A percentile compares a stretch with the other conserved stretches of the same genome.
Conservation (phyloP, 2,797 vertebrate genomes). For the Anas acuta region DNA sequence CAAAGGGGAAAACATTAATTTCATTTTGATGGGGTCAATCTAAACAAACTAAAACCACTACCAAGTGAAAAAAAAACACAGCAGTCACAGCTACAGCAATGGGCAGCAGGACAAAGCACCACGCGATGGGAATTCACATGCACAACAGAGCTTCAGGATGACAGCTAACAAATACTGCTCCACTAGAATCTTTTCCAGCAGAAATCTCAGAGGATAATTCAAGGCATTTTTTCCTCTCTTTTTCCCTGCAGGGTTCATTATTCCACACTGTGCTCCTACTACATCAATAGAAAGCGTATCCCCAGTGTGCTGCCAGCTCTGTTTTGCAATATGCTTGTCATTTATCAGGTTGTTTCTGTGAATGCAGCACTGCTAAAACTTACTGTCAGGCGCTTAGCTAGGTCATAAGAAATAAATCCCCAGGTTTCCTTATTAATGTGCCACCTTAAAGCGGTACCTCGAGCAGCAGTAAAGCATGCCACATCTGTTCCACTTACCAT, state of each 20-base stretch:
- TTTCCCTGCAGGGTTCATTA: conserved; percentile 61
- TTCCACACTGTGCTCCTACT: conserved; percentile 1
- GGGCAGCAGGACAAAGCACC: not conserved
- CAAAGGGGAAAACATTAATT: not conserved
- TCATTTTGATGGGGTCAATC: not conserved
- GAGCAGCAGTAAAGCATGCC: not conserved
- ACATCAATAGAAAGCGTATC: not conserved
- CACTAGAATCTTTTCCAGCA: not conserved
- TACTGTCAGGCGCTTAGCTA: not conserved
- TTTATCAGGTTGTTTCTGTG: not conserved
- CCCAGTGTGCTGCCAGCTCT: not conserved
- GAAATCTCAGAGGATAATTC: conserved; percentile 26
- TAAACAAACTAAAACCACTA: not conserved
- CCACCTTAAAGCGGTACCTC: not conserved
- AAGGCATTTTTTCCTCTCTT: conserved; percentile 7
- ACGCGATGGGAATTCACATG: not conserved
- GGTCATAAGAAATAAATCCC: conserved; percentile 10
- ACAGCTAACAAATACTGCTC: conserved; percentile 25
- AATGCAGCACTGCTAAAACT: not conserved
- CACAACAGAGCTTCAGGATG: not conserved
- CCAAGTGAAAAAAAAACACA: not conserved
- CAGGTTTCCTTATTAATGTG: not conserved
- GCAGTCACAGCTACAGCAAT: not conserved
- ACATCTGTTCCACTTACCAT: conserved; percentile 79
- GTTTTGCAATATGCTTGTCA: not conserved